These are phyloP conservation scores for Bambusicola thoracicus DNA, from an alignment of 2,113 vertebrate species.

Conservation along the genomic window DNA sequence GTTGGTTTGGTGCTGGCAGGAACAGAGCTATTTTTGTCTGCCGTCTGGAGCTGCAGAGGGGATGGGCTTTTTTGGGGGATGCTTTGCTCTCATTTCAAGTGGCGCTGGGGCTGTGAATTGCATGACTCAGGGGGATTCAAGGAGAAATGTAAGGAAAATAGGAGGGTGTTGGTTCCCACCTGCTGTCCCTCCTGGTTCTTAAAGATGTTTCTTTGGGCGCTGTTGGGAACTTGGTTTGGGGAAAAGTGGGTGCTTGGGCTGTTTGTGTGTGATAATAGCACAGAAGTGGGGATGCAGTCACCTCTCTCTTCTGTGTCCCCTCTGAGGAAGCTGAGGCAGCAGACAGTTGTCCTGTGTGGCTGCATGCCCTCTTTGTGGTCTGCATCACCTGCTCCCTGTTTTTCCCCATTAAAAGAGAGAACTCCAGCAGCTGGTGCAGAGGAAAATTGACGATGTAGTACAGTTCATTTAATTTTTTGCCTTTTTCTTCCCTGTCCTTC, in stretches of 20 bases:
- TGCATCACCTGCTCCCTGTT: neutral
- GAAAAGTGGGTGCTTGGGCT: neutral
- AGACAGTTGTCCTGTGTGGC: neutral
- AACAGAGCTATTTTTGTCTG: conserved; percentile 17
- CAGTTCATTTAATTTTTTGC: fast-evolving
- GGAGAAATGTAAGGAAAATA: neutral
- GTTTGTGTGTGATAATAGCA: no score
- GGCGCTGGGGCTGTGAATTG: neutral
- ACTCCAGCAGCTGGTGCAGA: neutral
- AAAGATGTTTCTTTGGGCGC: neutral
- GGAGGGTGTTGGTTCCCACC: neutral
- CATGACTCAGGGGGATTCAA: neutral
- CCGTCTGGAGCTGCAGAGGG: neutral
- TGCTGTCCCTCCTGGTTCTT: neutral
- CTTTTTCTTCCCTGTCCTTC: neutral
- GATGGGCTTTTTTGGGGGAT: neutral
- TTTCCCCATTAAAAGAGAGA: neutral
- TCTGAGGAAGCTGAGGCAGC: neutral
- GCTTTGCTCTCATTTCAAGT: neutral
- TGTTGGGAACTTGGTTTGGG: neutral
- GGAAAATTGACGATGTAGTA: neutral
- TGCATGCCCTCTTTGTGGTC: no score
- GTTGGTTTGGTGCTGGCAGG: neutral
- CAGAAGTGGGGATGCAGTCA: fast-evolving
- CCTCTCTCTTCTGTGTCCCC: neutral